Percentiles rank a stretch among this genome's conserved stretches.
Conservation (phyloP, 2,888 invertebrate species). For the Eupithecia subumbrata region DNA sequence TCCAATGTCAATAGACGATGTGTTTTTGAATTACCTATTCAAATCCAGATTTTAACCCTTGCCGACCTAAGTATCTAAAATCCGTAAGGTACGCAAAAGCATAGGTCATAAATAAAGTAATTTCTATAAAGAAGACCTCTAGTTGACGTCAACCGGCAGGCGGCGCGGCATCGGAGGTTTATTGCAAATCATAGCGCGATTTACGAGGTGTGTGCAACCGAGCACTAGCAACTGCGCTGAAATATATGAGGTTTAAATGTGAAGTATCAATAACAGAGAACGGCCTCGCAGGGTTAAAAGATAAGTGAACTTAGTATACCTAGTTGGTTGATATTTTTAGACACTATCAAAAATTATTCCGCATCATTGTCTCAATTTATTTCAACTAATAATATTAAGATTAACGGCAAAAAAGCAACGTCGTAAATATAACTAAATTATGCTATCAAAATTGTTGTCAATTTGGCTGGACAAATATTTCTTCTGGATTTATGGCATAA, state of each 20-base stretch:
- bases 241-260: slow-evolving; percentile 55
- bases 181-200: slow-evolving; percentile 64
- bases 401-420: slow-evolving; percentile 14
- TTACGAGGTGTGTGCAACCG: slow-evolving; percentile 61
- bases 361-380: slow-evolving; percentile 5
- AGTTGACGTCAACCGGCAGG: slow-evolving; percentile 42
- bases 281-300: neutral
- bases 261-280: slow-evolving; percentile 34
- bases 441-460: slow-evolving; percentile 22
- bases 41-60: neutral
- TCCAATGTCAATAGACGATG: neutral
- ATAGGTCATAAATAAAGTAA: slow-evolving; percentile 40
- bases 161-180: slow-evolving; percentile 51
- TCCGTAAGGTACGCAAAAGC: slow-evolving; percentile 20
- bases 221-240: slow-evolving; percentile 53
- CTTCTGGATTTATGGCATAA: slow-evolving; percentile 28
- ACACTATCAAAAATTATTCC: neutral
- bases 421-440: slow-evolving; percentile 26
- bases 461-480: slow-evolving; percentile 26
- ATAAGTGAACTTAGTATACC: neutral
- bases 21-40: neutral
- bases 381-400: slow-evolving; percentile 20
- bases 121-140: slow-evolving; percentile 46
- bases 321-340: neutral
- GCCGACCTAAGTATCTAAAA: neutral